Base-by-base conservation (phyloP, 2,113 vertebrate species). In the Alligator sinensis region DNA sequence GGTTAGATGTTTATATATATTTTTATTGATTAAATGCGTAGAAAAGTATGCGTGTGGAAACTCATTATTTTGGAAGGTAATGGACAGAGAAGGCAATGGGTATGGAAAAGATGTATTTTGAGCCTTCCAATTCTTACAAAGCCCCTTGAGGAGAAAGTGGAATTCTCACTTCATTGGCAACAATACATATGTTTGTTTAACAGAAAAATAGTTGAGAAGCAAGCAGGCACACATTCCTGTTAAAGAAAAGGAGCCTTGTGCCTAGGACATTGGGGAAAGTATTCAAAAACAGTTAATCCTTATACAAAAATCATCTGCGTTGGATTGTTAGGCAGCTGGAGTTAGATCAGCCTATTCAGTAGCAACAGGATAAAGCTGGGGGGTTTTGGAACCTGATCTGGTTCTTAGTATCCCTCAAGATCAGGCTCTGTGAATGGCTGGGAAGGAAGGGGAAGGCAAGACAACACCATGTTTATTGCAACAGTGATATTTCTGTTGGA, bases 401-500 rank as follows among this genome's bases (percentile, higher is more conserved):
- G 70, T 64, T 95, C 84, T 79, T 94, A 92, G 93, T 90, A 87
- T 87, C 75, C 95, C 38, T 11, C 21, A 57, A 1, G 75, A 72
- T 59, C 55, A 96, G 90, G 90, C 90, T 64, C 75, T 89, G 2
- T 47, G 47, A 47, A 47, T 47, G 47, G 47, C 47, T 47, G 47
- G 7, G 47, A 47, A 9, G 47, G 47, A 47, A 47, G 47, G 47
- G 47, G 47, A 47, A 47, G 47, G 47, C 47, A 47, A 47, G 47
- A 47, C 47, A 47, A 47, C 47, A 47, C 47, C 28, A 5, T 34
- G 18, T 47, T 22, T 47, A 47, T 38, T 47, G 70, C 70, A 47
- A 22, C 38, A 74, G 70, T 74, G 84, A 5, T 91, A 91, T 94
- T 93, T 93, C 86, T 84, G 89, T 95, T 95, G 94, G 95, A 96